These are phyloP conservation scores for Neodiprion lecontei DNA, from an alignment of 1,140 invertebrate genomes.

Conservation along the genomic window DNA sequence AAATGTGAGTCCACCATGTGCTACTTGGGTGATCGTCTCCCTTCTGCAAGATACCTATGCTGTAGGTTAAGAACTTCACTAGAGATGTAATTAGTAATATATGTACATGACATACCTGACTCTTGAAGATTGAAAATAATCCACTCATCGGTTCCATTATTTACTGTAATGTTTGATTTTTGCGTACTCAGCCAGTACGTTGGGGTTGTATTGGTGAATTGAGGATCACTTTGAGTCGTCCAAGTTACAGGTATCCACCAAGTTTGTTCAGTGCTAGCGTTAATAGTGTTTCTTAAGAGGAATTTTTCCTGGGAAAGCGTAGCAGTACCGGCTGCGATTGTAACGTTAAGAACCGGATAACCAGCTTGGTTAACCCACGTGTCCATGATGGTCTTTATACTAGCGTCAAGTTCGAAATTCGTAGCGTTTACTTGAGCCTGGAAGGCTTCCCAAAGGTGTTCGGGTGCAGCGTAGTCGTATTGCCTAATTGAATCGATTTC, in stretches of 20 bases:
- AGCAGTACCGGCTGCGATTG: slow-evolving; percentile 51
- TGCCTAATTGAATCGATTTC: slow-evolving; percentile 51
- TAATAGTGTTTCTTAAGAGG: slow-evolving; percentile 43
- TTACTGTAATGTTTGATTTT: slow-evolving; percentile 23
- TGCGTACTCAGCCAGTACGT: slow-evolving; percentile 44
- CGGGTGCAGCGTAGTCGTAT: slow-evolving; percentile 72
- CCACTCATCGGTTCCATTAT: slow-evolving; percentile 48
- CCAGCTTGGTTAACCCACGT: slow-evolving; percentile 85
- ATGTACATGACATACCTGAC: slow-evolving; percentile 45
- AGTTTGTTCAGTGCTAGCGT: slow-evolving; percentile 36
- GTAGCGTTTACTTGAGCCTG: slow-evolving; percentile 58
- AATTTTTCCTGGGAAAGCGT: slow-evolving; percentile 64
- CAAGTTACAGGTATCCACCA: slow-evolving; percentile 69
- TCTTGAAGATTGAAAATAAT: slow-evolving; percentile 62
- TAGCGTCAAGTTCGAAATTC: slow-evolving; percentile 57
- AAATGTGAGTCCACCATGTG: slow-evolving; percentile 5
- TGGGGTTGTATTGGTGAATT: slow-evolving; percentile 49
- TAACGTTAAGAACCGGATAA: slow-evolving; percentile 78
- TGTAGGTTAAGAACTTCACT: slow-evolving; percentile 30
- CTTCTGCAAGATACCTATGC: slow-evolving; percentile 45
- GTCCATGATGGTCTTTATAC: slow-evolving; percentile 77
- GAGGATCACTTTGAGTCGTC: slow-evolving; percentile 49
- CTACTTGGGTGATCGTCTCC: slow-evolving; percentile 43
- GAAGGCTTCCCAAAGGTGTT: slow-evolving; percentile 76
- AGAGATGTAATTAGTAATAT: slow-evolving; percentile 11